These are phyloP conservation scores for Oryctolagus cuniculus DNA, from an alignment of 2,113 vertebrate species.

Conservation along the genomic window mOryCun1.1 NC_091440.1:94453001-94453500, in stretches of 20 bases:
- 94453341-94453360: background rate
- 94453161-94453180: background rate
- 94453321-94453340: constrained; percentile 1
- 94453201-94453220: too few species aligned
- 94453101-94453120: background rate
- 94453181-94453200: too few species aligned
- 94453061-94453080: background rate
- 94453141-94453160: background rate
- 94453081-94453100: background rate
- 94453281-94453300: background rate
- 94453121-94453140: background rate
- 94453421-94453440: too few species aligned
- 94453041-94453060: too few species aligned
- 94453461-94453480: too few species aligned
- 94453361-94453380: background rate
- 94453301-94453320: background rate
- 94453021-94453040: background rate
- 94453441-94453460: too few species aligned
- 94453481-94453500: too few species aligned
- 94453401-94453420: too few species aligned
- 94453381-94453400: too few species aligned
- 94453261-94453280: background rate
- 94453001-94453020: background rate
- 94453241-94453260: background rate
- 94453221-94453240: background rate